Conservation (phyloP, 2,888 invertebrate species). For the Cryptus viduatorius region DNA sequence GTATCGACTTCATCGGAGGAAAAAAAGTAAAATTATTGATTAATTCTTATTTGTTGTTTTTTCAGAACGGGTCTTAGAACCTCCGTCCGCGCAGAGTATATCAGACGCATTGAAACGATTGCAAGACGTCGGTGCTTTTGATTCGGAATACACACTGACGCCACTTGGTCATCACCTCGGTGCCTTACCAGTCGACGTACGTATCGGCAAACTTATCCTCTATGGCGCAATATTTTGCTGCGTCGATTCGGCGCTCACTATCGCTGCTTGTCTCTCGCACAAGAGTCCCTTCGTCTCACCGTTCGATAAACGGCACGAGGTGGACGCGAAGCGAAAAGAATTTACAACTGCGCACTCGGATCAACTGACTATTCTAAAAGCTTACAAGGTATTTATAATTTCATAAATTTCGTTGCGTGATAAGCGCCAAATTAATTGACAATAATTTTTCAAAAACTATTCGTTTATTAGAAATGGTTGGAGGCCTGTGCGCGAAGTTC, state of each 20-base stretch:
- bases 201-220: slow-evolving; percentile 96
- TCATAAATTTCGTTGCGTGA: not conserved
- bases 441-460: slow-evolving; percentile 27
- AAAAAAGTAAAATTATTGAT: not conserved
- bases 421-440: not conserved
- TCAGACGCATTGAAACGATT: slow-evolving; percentile 90
- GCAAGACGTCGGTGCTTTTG: slow-evolving; percentile 93
- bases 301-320: slow-evolving; percentile 90
- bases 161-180: slow-evolving; percentile 95
- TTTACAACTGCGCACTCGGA: slow-evolving; percentile 94
- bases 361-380: slow-evolving; percentile 94
- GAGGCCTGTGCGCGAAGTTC: slow-evolving; percentile 88
- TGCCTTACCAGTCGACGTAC: slow-evolving; percentile 95
- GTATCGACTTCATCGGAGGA: slow-evolving; percentile 52
- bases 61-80: slow-evolving; percentile 90
- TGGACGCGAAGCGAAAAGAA: slow-evolving; percentile 90
- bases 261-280: slow-evolving; percentile 93
- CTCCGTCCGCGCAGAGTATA: slow-evolving; percentile 89
- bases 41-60: not conserved
- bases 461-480: slow-evolving; percentile 90
- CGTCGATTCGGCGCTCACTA: slow-evolving; percentile 95
- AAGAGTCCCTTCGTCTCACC: slow-evolving; percentile 93
- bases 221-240: slow-evolving; percentile 97
- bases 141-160: slow-evolving; percentile 91
- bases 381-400: slow-evolving; percentile 90